Percentiles rank a stretch among this genome's conserved stretches.
These are phyloP conservation scores for Cantharis flavilabris DNA, from an alignment of 2,888 invertebrate species.

Conservation along the genomic window DNA sequence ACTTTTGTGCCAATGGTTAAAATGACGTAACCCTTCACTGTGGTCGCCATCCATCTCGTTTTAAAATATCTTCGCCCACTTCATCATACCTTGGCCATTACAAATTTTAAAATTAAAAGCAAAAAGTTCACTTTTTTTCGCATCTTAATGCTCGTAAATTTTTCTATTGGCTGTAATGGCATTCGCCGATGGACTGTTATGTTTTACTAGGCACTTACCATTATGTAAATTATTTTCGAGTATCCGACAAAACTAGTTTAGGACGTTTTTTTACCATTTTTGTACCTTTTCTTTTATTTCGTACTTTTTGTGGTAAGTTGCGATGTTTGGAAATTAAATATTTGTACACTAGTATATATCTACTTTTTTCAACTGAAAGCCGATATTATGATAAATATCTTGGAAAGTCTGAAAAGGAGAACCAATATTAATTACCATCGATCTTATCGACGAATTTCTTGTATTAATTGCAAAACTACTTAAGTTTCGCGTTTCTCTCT, in stretches of 20 bases:
- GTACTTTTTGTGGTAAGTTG: background rate
- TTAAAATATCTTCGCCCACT: conserved; percentile 39
- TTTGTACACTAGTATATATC: background rate
- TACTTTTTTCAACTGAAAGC: background rate
- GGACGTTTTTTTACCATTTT: background rate
- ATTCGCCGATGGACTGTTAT: background rate
- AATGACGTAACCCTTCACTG: conserved; percentile 57
- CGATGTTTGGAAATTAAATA: background rate
- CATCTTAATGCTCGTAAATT: background rate
- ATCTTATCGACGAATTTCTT: background rate
- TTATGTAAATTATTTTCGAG: background rate
- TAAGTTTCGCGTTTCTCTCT: background rate
- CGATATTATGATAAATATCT: background rate
- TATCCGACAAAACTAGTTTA: background rate
- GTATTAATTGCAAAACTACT: background rate
- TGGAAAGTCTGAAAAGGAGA: background rate
- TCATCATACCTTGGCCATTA: conserved; percentile 6
- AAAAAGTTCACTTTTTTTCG: background rate
- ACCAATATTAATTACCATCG: background rate
- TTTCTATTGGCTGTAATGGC: background rate
- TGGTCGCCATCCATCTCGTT: conserved; percentile 37
- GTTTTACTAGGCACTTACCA: background rate
- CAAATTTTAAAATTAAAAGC: background rate
- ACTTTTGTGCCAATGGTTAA: conserved; percentile 52
- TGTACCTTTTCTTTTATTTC: background rate